phyloP scores from a whole-genome alignment of 2,888 invertebrate species.

The Sympetrum striolatum region DNA sequence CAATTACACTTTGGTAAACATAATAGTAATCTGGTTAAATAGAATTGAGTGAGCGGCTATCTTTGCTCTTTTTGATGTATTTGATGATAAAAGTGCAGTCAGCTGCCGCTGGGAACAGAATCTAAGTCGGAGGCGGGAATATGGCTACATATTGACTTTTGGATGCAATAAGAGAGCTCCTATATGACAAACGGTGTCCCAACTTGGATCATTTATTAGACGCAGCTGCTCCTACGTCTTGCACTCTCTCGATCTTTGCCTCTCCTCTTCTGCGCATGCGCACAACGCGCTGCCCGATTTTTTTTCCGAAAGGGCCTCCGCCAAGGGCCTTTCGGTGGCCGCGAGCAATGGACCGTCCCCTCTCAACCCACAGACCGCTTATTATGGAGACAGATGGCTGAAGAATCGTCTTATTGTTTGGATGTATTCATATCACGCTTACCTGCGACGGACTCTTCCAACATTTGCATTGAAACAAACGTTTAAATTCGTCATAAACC shows the following conservation, averaged over 20 bases:
- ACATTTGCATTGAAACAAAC: too few relatives aligned
- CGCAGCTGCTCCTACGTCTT: constrained; percentile 57
- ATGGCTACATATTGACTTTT: constrained; percentile 41
- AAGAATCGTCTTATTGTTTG: too few relatives aligned
- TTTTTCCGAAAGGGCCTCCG: neutral
- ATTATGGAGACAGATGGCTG: too few relatives aligned
- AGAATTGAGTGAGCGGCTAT: neutral
- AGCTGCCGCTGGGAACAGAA: constrained; percentile 13
- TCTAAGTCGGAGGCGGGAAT: constrained; percentile 2
- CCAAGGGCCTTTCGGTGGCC: neutral
- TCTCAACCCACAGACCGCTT: too few relatives aligned
- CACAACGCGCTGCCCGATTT: neutral
- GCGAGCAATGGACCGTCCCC: neutral
- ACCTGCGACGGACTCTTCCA: too few relatives aligned
- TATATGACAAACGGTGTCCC: constrained; percentile 60
- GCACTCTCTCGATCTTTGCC: neutral
- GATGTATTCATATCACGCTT: too few relatives aligned
- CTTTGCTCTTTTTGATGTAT: neutral
- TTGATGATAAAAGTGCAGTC: constrained; percentile 40
- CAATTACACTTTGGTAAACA: too few relatives aligned
- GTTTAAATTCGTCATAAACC: too few relatives aligned
- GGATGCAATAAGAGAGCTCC: constrained; percentile 42
- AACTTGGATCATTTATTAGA: constrained; percentile 62
- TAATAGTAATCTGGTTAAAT: too few relatives aligned
- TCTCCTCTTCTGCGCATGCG: neutral